Base-by-base conservation (phyloP, 2,797 vertebrate genomes). In the Phaenicophaeus curvirostris region DNA sequence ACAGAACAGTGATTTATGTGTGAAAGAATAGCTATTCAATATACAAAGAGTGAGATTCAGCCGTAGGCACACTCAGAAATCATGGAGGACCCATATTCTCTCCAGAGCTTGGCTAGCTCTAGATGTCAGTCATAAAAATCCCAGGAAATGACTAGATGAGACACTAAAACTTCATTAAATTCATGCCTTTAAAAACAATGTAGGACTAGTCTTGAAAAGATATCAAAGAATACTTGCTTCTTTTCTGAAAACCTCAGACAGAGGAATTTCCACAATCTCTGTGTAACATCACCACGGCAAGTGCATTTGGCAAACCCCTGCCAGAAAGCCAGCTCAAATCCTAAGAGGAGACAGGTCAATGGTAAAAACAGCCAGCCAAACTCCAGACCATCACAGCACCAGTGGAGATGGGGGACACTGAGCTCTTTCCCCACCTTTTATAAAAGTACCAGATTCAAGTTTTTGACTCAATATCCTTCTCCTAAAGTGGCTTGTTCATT, bases 1-100 rank as follows among this genome's bases (percentile, higher is more conserved):
- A 92, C 95, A 94, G 89, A 77, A 66, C n/a, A 53, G 75, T 92
- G 93, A 95, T 93, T 94, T 91, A 80, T 73, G 90, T 51, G 51
- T 54, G 79, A 62, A 77, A 57, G 89, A 85, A 80, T 31, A 85
- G 81, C 84, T 89, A 41, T 51, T 86, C 78, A 55, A 90, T 68
- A 72, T 6, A 87, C 30, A 58, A 39, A 88, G 77, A 71, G 37
- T 48, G 92, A 68, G 67, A 85, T 53, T 89, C 72, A 83, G 89
- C 78, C 87, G 68, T 58, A 90, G 81, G 73, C 72, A 72, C 4
- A 19, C 37, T 81, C 57, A 53, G 63, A 46, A 87, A 87, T 39
- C 42, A 71, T 50, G 74, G 75, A 90, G 30, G 30, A 50, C n/a
- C 62, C 50, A 23, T 30, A 8, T 57, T 85, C 28, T 58, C 81